Conservation (phyloP, 2,888 invertebrate genomes). For the Penaeus monodon region DNA sequence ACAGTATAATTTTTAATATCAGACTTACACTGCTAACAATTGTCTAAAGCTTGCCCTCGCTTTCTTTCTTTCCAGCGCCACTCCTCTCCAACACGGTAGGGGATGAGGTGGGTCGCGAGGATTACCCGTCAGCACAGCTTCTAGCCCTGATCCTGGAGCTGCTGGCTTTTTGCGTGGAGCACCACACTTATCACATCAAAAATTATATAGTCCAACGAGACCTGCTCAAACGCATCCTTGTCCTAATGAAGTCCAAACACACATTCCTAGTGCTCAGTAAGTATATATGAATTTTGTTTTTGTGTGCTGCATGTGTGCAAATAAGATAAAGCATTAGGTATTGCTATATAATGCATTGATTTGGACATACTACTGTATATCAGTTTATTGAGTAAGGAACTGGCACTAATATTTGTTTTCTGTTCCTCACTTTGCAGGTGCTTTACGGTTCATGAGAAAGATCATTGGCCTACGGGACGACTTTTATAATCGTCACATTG, state of each 20-base stretch:
- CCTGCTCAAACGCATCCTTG: conserved; percentile 91
- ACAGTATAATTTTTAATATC: too few species aligned
- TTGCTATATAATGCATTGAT: too few species aligned
- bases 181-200: conserved; percentile 98
- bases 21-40: background rate
- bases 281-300: conserved; percentile 66
- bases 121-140: conserved; percentile 96
- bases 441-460: conserved; percentile 96
- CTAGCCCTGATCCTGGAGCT: conserved; percentile 94
- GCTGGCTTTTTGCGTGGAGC: conserved; percentile 97
- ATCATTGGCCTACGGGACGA: conserved; percentile 98
- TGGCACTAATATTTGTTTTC: background rate
- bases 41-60: background rate
- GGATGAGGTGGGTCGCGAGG: conserved; percentile 91
- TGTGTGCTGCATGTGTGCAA: background rate
- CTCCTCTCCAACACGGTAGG: conserved; percentile 91
- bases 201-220: conserved; percentile 98
- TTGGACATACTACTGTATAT: too few species aligned
- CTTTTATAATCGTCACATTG: conserved; percentile 96
- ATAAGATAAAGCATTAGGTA: too few species aligned
- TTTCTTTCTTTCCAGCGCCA: conserved; percentile 77
- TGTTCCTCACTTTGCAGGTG: conserved; percentile 74
- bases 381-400: too few species aligned
- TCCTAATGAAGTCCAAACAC: conserved; percentile 96
- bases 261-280: conserved; percentile 93